Evolutionary conservation across 2,888 invertebrate species (phyloP).

Genomic region (Alentia gelatinosa): DNA sequence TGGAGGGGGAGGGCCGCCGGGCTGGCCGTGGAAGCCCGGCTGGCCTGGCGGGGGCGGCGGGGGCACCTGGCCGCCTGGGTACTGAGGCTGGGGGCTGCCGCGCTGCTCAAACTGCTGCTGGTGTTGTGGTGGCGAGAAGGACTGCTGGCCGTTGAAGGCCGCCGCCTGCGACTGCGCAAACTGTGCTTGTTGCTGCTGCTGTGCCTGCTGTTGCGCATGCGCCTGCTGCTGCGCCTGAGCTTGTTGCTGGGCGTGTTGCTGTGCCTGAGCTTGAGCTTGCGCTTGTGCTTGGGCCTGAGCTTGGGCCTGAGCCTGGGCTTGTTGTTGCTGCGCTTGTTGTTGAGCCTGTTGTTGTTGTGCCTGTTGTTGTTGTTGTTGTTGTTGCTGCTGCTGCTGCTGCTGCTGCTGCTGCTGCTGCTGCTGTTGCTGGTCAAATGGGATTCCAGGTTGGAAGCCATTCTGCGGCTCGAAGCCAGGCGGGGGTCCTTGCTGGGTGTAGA

Average conservation of each 20-base stretch:
- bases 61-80: neutral
- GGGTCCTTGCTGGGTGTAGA: slow-evolving; percentile 57
- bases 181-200: slow-evolving; percentile 57
- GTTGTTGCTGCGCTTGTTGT: slow-evolving; percentile 30
- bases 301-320: slow-evolving; percentile 47
- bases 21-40: neutral
- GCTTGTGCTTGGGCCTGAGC: slow-evolving; percentile 49
- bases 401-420: slow-evolving; percentile 46
- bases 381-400: slow-evolving; percentile 24
- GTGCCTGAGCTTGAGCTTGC: slow-evolving; percentile 45
- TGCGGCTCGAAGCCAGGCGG: slow-evolving; percentile 22
- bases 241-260: slow-evolving; percentile 52
- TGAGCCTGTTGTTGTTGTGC: neutral
- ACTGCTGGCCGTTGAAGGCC: slow-evolving; percentile 28
- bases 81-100: slow-evolving; percentile 40
- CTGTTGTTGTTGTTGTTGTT: slow-evolving; percentile 23
- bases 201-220: slow-evolving; percentile 6
- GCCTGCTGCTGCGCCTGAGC: slow-evolving; percentile 40
- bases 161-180: slow-evolving; percentile 59
- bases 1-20: neutral
- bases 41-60: neutral
- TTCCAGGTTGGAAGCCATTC: neutral
- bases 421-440: slow-evolving; percentile 22
- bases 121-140: slow-evolving; percentile 8
- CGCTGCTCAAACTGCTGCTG: slow-evolving; percentile 45